A percentile compares a stretch with the other conserved stretches of the same genome.
These are phyloP conservation scores for Pachyseris speciosa DNA, from an alignment of 64 coral and sea anemone genomes.

Conservation along the genomic window DNA sequence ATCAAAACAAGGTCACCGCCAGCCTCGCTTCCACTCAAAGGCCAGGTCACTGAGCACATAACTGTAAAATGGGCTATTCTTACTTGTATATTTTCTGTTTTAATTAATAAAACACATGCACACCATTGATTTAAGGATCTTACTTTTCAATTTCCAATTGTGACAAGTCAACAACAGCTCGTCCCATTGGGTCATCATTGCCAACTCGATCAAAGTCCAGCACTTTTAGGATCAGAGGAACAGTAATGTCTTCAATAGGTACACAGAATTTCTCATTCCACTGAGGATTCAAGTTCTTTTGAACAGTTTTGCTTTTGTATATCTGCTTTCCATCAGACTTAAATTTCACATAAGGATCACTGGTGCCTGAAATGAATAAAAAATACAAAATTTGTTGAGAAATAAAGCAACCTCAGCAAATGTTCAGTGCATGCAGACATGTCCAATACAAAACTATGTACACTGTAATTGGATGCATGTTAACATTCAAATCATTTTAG, in stretches of 20 bases:
- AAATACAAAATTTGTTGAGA: neutral
- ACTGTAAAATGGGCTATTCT: too few relatives aligned
- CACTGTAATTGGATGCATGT: too few relatives aligned
- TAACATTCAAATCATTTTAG: too few relatives aligned
- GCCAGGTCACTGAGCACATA: too few relatives aligned
- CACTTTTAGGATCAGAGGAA: conserved; percentile 96
- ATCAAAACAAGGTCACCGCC: too few relatives aligned
- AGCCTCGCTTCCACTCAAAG: too few relatives aligned
- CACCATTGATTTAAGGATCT: conserved; percentile 54
- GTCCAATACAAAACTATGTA: too few relatives aligned
- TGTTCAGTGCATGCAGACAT: too few relatives aligned
- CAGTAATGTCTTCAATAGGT: conserved; percentile 97
- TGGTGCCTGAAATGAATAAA: conserved; percentile 81
- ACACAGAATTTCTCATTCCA: conserved; percentile 99
- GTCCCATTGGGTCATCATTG: conserved; percentile 97
- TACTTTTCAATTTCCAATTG: conserved; percentile 86
- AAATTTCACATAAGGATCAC: conserved; percentile 99
- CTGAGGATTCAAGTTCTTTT: conserved; percentile 97
- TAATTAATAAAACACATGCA: too few relatives aligned
- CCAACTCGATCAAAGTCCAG: conserved; percentile 99
- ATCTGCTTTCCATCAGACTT: conserved; percentile 99
- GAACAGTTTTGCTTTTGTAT: conserved; percentile 96
- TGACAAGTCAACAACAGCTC: conserved; percentile 83
- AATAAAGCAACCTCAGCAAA: too few relatives aligned
- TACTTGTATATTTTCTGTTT: too few relatives aligned